A percentile compares a stretch with the other conserved stretches of the same genome.
phyloP scores from a whole-genome alignment of 92 coral and sea anemone species.

The Epizoanthus rinbou region DNA sequence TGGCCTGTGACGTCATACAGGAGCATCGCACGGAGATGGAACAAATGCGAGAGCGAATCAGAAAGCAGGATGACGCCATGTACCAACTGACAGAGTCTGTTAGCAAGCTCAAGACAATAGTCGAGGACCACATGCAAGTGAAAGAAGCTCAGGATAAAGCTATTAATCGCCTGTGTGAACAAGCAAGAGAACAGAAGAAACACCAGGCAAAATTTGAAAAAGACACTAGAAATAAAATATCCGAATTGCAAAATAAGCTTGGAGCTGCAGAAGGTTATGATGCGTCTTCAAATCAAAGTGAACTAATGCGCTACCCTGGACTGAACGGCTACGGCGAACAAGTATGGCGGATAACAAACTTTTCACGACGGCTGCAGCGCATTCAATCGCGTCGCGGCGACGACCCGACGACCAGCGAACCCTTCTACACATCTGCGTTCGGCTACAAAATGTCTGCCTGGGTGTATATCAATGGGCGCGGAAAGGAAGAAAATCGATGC shows the following conservation, averaged over 20 bases:
- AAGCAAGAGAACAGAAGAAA: slow-evolving; percentile 80
- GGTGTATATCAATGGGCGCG: slow-evolving; percentile 97
- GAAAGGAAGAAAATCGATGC: slow-evolving; percentile 78
- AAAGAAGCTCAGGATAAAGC: slow-evolving; percentile 76
- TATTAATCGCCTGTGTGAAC: slow-evolving; percentile 71
- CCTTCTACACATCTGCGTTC: slow-evolving; percentile 91
- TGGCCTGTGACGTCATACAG: slow-evolving; percentile 79
- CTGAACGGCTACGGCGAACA: slow-evolving; percentile 89
- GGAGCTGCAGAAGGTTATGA: slow-evolving; percentile 29
- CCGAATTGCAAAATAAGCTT: slow-evolving; percentile 56
- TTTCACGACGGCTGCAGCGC: slow-evolving; percentile 77
- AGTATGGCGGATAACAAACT: slow-evolving; percentile 84
- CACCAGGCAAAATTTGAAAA: slow-evolving; percentile 64
- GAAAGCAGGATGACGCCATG: slow-evolving; percentile 77
- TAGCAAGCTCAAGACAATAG: slow-evolving; percentile 67
- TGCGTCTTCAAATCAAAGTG: slow-evolving; percentile 33
- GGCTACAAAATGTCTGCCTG: slow-evolving; percentile 91
- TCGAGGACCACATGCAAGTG: slow-evolving; percentile 67
- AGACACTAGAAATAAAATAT: slow-evolving; percentile 54
- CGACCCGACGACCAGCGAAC: slow-evolving; percentile 94
- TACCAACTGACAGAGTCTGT: slow-evolving; percentile 73
- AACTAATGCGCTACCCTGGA: slow-evolving; percentile 66
- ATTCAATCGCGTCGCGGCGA: slow-evolving; percentile 85
- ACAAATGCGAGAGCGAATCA: slow-evolving; percentile 70
- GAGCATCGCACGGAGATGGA: slow-evolving; percentile 84